Conservation (phyloP, 1,140 invertebrate species). For the Heliconius himera region DNA sequence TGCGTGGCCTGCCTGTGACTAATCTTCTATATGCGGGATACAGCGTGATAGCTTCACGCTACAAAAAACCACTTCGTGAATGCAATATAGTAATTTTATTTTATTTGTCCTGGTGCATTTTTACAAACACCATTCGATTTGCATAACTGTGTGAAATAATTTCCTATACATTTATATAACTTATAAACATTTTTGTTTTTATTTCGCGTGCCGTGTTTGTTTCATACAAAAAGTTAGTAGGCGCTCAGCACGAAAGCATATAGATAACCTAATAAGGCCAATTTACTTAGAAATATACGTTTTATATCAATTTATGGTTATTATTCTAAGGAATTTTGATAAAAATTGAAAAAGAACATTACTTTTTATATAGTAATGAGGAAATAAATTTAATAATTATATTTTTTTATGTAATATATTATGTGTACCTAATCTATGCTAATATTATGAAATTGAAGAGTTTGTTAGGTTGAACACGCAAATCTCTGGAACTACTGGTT, state of each 20-base stretch:
- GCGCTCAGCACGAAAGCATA: neutral
- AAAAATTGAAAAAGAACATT: neutral
- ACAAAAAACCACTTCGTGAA: neutral
- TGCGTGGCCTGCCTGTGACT: too few relatives aligned
- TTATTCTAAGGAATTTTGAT: neutral
- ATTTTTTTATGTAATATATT: too few relatives aligned
- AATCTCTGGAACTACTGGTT: too few relatives aligned
- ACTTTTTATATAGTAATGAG: neutral
- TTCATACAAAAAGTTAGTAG: slow-evolving; percentile 1
- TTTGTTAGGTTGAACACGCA: too few relatives aligned
- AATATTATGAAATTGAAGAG: too few relatives aligned
- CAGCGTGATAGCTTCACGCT: too few relatives aligned
- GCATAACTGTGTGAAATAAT: neutral
- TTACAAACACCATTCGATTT: neutral
- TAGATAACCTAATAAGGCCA: slow-evolving; percentile 10
- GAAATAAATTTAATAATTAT: neutral
- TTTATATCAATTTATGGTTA: neutral
- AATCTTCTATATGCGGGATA: too few relatives aligned
- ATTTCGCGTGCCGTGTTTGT: neutral
- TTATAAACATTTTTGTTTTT: neutral
- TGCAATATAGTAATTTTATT: neutral
- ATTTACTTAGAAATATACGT: neutral
- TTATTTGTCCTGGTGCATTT: neutral
- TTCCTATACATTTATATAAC: neutral
- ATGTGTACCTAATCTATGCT: too few relatives aligned